Base-by-base conservation (phyloP, 1,140 invertebrate species). In the Hyphantria cunea region DNA sequence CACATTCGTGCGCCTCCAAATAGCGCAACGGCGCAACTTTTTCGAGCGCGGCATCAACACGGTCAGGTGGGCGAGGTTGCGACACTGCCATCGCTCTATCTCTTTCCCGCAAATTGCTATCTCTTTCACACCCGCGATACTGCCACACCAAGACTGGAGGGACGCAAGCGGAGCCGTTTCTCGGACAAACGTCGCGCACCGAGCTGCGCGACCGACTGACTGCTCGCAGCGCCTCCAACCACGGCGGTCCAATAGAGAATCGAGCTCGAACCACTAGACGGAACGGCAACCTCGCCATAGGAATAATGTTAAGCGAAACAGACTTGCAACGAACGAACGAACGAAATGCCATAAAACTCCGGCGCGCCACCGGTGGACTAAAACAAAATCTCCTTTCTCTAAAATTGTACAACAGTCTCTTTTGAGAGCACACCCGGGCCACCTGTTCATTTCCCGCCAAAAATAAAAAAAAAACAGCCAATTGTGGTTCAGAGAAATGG, bases 51-150 rank as follows among this genome's bases (percentile, higher is more conserved):
- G 83, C 86, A 73, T 89, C 86, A 90, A 88, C 87, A 88, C 85
- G 79, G 85, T 90, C 87, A 90, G 87, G 87, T 90, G 87, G 85
- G 84, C 85, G 87, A 88, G 80, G 87, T 90, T 90, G 87, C 87
- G 87, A 90, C 87, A 90, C 83, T 76, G 85, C 81, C 82, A 86
- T 90, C 67, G 67, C 62, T 74, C 72, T 64, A 64, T 88, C 84
- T 76, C 80, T 60, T 60, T 87, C 76, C 62, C 55, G 59, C 61
- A 48, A 41, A 3, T 12, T 32, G 51, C 59, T 45, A 66, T 86
- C 85, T 79, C 81, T 74, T 68, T 89, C 78, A 52, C 84, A 83
- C 85, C 70, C 72, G 64, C 70, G 69, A 48, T 17, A 63, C 32
- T 53, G 64, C 61, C 66, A 62, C 50, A 50, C 59, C 64, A 51